phyloP scores from a whole-genome alignment of 2,888 invertebrate species.

The Dryococelus australis region DNA sequence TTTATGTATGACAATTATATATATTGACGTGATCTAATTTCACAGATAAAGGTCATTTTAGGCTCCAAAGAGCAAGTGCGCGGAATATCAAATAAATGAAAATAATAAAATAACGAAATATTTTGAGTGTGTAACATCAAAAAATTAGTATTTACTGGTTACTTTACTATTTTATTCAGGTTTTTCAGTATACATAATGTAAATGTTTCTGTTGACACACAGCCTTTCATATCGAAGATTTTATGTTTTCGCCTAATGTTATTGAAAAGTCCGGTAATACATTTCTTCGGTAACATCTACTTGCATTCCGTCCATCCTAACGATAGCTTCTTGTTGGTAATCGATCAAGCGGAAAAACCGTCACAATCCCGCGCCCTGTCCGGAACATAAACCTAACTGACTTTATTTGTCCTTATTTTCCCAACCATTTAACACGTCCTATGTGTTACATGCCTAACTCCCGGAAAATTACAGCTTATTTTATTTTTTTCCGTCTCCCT shows the following conservation, averaged over 20 bases:
- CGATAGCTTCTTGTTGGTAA: neutral
- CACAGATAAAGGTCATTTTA: too few relatives aligned
- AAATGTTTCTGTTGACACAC: too few relatives aligned
- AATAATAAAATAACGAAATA: too few relatives aligned
- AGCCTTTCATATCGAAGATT: neutral
- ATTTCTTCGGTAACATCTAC: neutral
- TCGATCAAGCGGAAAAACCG: neutral
- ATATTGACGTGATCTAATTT: too few relatives aligned
- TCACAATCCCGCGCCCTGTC: neutral
- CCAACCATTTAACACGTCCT: slow-evolving; percentile 42
- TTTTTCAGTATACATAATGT: too few relatives aligned
- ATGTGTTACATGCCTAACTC: slow-evolving; percentile 41
- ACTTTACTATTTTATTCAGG: too few relatives aligned
- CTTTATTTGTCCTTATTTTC: slow-evolving; percentile 46
- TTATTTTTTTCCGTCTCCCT: slow-evolving; percentile 57
- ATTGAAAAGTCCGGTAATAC: neutral
- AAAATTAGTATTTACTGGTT: too few relatives aligned
- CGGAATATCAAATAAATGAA: too few relatives aligned
- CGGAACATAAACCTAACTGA: slow-evolving; percentile 30
- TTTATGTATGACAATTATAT: too few relatives aligned
- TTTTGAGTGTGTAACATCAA: too few relatives aligned
- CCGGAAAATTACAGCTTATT: slow-evolving; percentile 61
- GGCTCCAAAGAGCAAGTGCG: too few relatives aligned
- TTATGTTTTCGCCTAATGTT: neutral
- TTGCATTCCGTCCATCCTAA: neutral